Conservation (phyloP, 1,140 invertebrate species). For the Brachionus angularis region DNA sequence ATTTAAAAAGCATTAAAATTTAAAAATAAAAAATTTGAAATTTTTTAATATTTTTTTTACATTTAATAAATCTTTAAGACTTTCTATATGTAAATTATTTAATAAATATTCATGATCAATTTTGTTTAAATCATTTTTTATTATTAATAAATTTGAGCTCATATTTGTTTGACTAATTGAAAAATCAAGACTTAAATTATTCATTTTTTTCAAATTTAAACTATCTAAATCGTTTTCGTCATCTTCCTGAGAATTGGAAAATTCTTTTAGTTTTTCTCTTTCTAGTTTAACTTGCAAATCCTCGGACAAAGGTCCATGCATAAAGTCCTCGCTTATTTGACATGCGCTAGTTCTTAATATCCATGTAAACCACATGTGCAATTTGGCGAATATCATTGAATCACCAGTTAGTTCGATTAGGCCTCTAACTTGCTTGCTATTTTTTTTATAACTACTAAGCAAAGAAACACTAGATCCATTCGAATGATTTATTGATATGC, state of each 20-base stretch:
- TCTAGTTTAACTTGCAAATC: constrained; percentile 25
- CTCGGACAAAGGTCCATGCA: constrained; percentile 6
- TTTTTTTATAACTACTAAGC: constrained; percentile 31
- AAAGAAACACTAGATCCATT: not conserved
- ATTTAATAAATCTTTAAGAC: not conserved
- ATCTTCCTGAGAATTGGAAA: too few relatives aligned
- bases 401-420: constrained; percentile 29
- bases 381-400: constrained; percentile 25
- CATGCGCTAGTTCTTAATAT: constrained; percentile 33
- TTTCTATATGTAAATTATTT: not conserved
- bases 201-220: not conserved
- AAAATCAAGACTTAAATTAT: too few relatives aligned
- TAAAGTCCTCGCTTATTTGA: constrained; percentile 40
- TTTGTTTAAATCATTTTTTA: too few relatives aligned
- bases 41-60: not conserved
- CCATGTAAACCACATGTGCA: constrained; percentile 44
- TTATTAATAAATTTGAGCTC: too few relatives aligned
- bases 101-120: too few relatives aligned
- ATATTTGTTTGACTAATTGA: not conserved
- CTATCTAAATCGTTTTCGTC: not conserved
- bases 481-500: not conserved
- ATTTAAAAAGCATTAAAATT: not conserved
- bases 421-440: constrained; percentile 17
- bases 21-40: not conserved
- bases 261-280: constrained; percentile 21